These are phyloP conservation scores for Synanthedon vespiformis DNA, from an alignment of 2,888 invertebrate genomes.

Conservation along the genomic window DNA sequence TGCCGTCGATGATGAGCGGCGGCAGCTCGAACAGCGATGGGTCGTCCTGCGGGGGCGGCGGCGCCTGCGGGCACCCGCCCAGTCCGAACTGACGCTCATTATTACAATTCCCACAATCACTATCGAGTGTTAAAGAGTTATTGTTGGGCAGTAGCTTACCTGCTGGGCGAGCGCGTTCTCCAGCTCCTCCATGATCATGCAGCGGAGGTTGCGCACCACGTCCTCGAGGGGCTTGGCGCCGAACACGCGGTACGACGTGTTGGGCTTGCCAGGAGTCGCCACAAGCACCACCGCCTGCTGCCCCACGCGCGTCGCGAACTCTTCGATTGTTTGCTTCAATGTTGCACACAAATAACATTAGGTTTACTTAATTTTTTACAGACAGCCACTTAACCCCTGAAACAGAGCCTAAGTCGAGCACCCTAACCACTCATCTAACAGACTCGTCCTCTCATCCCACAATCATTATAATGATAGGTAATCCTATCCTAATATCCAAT, in stretches of 20 bases:
- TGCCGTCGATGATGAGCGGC: constrained; percentile 95
- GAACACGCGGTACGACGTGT: constrained; percentile 96
- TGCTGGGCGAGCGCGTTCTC: constrained; percentile 94
- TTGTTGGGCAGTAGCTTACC: constrained; percentile 24
- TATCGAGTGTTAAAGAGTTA: not conserved
- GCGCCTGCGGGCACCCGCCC: constrained; percentile 54
- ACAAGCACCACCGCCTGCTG: constrained; percentile 97
- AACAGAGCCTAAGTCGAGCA: too few species aligned
- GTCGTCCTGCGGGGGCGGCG: constrained; percentile 80
- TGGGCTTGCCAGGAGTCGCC: constrained; percentile 95
- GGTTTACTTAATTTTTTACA: not conserved
- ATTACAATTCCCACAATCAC: constrained; percentile 1
- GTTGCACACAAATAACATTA: constrained; percentile 10
- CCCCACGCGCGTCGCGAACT: constrained; percentile 96
- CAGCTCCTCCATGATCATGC: constrained; percentile 94
- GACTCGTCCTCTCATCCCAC: too few species aligned
- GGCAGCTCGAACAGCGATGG: constrained; percentile 95
- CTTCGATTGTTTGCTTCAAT: constrained; percentile 89
- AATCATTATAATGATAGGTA: too few species aligned
- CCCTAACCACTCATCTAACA: too few species aligned
- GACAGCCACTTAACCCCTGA: too few species aligned
- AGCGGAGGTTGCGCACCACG: constrained; percentile 90
- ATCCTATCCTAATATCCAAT: too few species aligned
- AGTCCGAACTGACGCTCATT: constrained; percentile 74
- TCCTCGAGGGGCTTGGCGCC: constrained; percentile 97